Evolutionary conservation across 2,113 vertebrate genomes (phyloP), one percentile per base, ranked within the genome.

Genomic region (Nettapus auritus): DNA sequence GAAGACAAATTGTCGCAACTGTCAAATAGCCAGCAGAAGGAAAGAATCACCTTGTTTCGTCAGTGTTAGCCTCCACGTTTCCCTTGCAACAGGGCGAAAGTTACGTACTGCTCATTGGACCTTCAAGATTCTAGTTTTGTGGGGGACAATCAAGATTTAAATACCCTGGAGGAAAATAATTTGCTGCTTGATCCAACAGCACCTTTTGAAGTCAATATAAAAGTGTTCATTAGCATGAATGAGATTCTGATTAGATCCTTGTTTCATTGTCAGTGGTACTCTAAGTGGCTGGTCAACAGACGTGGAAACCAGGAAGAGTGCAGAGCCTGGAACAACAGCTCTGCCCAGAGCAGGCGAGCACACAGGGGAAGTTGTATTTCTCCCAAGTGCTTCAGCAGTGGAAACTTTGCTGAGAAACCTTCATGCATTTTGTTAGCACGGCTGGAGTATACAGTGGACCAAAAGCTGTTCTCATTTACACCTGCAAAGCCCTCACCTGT

Each of bases 1-100:
- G 90, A 85, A 82, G 92, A 89, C 74, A 82, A 87, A 96, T 96
- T 79, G 86, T 94, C 2, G 2, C 86, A 94, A 85, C 88, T 42
- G 59, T 86, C 86, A 79, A 31, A 89, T 29, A 77, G 55, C 69
- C 48, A 53, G 44, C 5, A 3, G 74, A 92, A 85, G 88, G 92
- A 69, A 90, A 89, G 89, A 89, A 70, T 86, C 64, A 36, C 83
- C 86, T 88, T 70, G 66, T 82, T 86, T 94, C 63, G 79, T 82
- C 92, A 70, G 0, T 89, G n/a, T 22, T 36, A 82, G 62, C 66
- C 70, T 91, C 57, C 53, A 1, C 0, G 0, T 84, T 87, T 69
- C 76, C 36, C 90, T 69, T 90, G 44, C 70, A 62, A 55, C 0
- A 2, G 70, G 55, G 66, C 80, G 67, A 33, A 80, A 90, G 78